phyloP scores from a whole-genome alignment of 1,140 invertebrate species.

The Sinonovacula constricta region DNA sequence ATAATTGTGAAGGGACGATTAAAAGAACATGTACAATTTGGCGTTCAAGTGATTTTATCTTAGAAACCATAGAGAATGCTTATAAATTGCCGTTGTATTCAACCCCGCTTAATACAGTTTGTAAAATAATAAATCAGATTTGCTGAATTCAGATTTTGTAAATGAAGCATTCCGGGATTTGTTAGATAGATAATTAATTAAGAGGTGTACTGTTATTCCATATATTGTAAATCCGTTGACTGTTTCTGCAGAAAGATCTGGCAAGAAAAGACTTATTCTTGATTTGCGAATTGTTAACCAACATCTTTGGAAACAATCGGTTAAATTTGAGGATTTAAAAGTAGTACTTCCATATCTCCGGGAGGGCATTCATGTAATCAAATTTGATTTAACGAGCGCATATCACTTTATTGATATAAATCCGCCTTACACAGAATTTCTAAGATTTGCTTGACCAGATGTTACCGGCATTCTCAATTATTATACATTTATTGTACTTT shows the following conservation, averaged over 20 bases:
- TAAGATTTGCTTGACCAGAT: constrained; percentile 17
- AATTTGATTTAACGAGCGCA: constrained; percentile 27
- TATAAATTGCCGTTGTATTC: constrained; percentile 40
- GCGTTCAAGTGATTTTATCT: constrained; percentile 12
- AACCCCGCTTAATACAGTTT: neutral
- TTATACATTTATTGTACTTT: constrained; percentile 27
- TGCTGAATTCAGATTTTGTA: constrained; percentile 36
- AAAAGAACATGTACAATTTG: constrained; percentile 18
- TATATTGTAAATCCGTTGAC: constrained; percentile 39
- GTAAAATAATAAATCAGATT: constrained; percentile 26
- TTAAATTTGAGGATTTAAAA: constrained; percentile 28
- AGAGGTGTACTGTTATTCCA: constrained; percentile 4
- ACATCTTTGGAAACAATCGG: constrained; percentile 34
- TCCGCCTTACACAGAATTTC: constrained; percentile 21
- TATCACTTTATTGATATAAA: constrained; percentile 37
- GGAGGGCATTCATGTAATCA: constrained; percentile 15
- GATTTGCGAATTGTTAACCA: constrained; percentile 25
- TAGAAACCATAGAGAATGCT: constrained; percentile 37
- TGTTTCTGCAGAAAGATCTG: constrained; percentile 15
- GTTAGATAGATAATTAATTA: constrained; percentile 25
- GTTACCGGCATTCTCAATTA: neutral
- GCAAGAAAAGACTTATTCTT: constrained; percentile 26
- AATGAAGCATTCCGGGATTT: constrained; percentile 20
- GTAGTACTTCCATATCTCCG: constrained; percentile 2
- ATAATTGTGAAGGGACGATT: constrained; percentile 30